These are phyloP conservation scores for Myiozetetes cayanensis DNA, from an alignment of 2,113 vertebrate species.

Conservation along the genomic window DNA sequence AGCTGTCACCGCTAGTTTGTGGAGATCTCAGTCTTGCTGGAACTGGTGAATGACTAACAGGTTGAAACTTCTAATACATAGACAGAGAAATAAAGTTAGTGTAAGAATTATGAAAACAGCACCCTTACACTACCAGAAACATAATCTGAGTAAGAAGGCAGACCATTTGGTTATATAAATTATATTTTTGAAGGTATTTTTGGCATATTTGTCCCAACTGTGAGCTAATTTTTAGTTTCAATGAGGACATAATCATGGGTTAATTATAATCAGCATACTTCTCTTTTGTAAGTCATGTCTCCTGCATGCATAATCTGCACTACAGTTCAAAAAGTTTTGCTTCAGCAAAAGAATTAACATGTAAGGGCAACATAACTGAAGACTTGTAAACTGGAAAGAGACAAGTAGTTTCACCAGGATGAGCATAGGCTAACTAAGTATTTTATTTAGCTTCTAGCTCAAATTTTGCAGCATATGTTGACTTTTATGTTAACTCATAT, in stretches of 20 bases:
- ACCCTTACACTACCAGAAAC: not conserved
- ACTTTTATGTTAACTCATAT: not conserved
- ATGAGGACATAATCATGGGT: constrained; percentile 40
- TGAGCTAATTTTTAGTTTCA: constrained; percentile 38
- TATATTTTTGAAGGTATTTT: constrained; percentile 40
- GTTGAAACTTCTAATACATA: constrained; percentile 15
- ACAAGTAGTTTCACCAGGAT: not conserved
- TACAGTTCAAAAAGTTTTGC: constrained; percentile 17
- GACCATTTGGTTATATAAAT: not conserved
- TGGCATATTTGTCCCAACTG: constrained; percentile 9
- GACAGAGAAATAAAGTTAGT: constrained; percentile 41
- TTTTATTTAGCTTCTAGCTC: not conserved
- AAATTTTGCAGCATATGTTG: not conserved
- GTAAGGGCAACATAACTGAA: not conserved
- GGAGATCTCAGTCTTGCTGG: not conserved
- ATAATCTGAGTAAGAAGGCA: not conserved
- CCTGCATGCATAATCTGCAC: constrained; percentile 28
- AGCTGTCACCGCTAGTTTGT: constrained; percentile 54
- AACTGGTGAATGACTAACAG: constrained; percentile 27
- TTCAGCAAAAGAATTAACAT: not conserved
- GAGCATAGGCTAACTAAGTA: not conserved
- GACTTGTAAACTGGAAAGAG: not conserved
- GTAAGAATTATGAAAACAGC: constrained; percentile 25
- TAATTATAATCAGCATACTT: constrained; percentile 47
- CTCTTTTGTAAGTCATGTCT: constrained; percentile 33